phyloP scores from a whole-genome alignment of 2,888 invertebrate genomes.

The Bombylius major region DNA sequence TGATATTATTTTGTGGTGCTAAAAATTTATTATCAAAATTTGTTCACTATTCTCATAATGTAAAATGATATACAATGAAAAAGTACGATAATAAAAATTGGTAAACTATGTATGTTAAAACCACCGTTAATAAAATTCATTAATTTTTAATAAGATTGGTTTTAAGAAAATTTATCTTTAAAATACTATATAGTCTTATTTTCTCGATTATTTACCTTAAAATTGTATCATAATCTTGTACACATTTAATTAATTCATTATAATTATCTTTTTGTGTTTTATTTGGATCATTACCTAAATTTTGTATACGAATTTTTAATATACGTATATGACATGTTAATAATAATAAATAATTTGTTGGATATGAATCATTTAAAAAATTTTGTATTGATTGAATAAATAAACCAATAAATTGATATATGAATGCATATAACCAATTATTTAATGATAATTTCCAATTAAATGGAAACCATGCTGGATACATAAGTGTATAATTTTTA shows the following conservation, averaged over 20 bases:
- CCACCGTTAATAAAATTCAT: too few species aligned
- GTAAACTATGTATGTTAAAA: too few species aligned
- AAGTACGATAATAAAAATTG: too few species aligned
- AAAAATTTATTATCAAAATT: too few species aligned
- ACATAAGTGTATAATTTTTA: background rate
- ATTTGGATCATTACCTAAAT: background rate
- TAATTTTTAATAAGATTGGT: too few species aligned
- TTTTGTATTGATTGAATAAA: conserved; percentile 1
- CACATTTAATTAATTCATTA: conserved; percentile 3
- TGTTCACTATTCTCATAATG: too few species aligned
- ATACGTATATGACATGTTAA: conserved; percentile 1
- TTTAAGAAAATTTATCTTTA: too few species aligned
- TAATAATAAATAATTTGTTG: conserved; percentile 1
- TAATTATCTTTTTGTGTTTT: conserved; percentile 1
- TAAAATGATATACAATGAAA: too few species aligned
- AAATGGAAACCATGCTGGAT: conserved; percentile 7
- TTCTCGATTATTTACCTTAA: background rate
- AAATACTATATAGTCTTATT: too few species aligned
- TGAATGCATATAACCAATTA: background rate
- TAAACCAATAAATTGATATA: conserved; percentile 4
- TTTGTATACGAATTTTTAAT: background rate
- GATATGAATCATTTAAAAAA: conserved; percentile 1
- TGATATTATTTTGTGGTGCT: too few species aligned
- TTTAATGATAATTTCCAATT: conserved; percentile 1
- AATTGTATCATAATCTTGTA: conserved; percentile 3